phyloP scores from a whole-genome alignment of 2,888 invertebrate species.

The Brachylomia viminalis region DNA sequence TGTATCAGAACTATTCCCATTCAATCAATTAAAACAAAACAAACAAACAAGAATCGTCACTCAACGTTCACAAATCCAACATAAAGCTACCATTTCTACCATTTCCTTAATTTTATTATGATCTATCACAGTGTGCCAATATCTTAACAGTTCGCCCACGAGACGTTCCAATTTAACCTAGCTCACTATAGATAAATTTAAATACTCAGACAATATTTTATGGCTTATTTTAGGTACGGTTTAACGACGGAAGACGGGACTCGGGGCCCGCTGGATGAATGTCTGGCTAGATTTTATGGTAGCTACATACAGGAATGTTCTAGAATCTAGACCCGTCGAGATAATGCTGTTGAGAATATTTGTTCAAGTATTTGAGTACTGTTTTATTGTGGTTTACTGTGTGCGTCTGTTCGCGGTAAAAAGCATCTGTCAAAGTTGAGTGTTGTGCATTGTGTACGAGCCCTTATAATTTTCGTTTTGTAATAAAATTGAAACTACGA shows the following conservation, averaged over 20 bases:
- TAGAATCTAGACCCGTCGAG: conserved; percentile 68
- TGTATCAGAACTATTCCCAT: conserved; percentile 8
- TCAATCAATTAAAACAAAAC: conserved; percentile 11
- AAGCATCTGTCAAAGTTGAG: conserved; percentile 11
- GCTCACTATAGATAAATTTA: conserved; percentile 85
- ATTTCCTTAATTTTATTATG: conserved; percentile 51
- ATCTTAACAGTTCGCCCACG: conserved; percentile 42
- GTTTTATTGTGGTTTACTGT: conserved; percentile 62
- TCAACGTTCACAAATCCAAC: conserved; percentile 20
- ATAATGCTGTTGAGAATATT: conserved; percentile 69
- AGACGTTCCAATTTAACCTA: conserved; percentile 75
- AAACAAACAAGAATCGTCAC: conserved; percentile 27
- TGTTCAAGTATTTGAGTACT: conserved; percentile 67
- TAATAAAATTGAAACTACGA: no score
- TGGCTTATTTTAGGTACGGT: conserved; percentile 89
- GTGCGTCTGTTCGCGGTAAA: neutral
- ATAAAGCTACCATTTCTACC: conserved; percentile 15
- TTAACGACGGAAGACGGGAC: conserved; percentile 87
- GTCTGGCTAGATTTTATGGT: conserved; percentile 87
- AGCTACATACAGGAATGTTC: conserved; percentile 72
- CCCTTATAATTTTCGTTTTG: conserved; percentile 5
- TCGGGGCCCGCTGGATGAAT: conserved; percentile 79
- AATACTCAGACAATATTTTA: conserved; percentile 90
- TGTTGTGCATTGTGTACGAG: conserved; percentile 4
- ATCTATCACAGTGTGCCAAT: conserved; percentile 45